Conservation (phyloP, 2,797 vertebrate genomes). For the Pseudopleuronectes americanus region DNA sequence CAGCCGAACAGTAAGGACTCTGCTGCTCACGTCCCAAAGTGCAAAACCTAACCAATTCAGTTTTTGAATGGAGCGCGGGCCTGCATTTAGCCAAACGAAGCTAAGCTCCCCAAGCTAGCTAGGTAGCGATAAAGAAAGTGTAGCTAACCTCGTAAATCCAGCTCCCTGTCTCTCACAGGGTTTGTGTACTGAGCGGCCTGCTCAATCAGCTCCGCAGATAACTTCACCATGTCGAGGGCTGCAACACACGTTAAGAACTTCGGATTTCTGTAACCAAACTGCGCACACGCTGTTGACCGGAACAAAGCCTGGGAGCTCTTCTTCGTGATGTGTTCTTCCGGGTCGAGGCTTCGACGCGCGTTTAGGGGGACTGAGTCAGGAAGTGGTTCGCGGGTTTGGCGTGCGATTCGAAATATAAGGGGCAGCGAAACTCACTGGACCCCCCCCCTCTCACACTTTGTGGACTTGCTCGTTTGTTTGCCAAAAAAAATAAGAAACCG, state of each 20-base stretch:
- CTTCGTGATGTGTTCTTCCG: neutral
- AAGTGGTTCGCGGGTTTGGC: too few species aligned
- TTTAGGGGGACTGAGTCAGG: too few species aligned
- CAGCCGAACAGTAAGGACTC: neutral
- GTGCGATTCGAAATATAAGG: too few species aligned
- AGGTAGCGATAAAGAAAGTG: neutral
- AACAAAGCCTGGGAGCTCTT: constrained; percentile 7
- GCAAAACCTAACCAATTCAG: rapidly evolving
- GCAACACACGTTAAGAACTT: neutral
- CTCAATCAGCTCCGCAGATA: constrained; percentile 94
- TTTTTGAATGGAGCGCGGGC: neutral
- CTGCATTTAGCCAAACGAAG: neutral
- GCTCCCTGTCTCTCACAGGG: constrained; percentile 91
- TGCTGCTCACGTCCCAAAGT: neutral
- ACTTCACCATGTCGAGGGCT: constrained; percentile 88
- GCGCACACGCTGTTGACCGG: constrained; percentile 12
- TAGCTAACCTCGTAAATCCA: constrained; percentile 89
- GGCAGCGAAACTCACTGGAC: too few species aligned
- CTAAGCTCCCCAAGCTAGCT: neutral
- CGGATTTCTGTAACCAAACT: neutral
- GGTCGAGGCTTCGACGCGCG: too few species aligned
- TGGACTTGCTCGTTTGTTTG: too few species aligned
- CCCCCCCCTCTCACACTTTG: too few species aligned
- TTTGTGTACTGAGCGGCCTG: constrained; percentile 96
- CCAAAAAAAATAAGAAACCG: too few species aligned